Conservation (phyloP, 2,888 invertebrate genomes). For the Ochropleura plecta region DNA sequence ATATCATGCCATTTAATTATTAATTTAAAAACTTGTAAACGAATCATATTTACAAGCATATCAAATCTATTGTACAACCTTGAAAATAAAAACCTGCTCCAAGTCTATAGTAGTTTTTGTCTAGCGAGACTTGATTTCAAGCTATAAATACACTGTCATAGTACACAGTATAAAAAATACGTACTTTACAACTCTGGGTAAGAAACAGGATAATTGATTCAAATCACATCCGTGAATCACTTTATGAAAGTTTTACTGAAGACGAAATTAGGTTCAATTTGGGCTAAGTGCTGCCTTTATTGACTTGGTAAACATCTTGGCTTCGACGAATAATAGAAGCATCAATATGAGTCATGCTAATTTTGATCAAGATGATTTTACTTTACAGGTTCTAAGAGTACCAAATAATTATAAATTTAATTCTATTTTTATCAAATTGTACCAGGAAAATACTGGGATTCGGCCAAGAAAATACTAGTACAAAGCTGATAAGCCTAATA, state of each 20-base stretch:
- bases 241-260: conserved; percentile 16
- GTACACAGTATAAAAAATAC: conserved; percentile 4
- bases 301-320: conserved; percentile 15
- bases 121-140: conserved; percentile 17
- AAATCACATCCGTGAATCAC: conserved; percentile 23
- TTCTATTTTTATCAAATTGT: not conserved
- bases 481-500: not conserved
- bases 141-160: conserved; percentile 12
- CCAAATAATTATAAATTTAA: not conserved
- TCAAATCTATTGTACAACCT: conserved; percentile 35
- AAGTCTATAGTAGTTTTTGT: conserved; percentile 29
- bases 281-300: conserved; percentile 12
- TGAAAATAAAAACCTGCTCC: conserved; percentile 42
- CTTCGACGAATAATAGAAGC: conserved; percentile 23
- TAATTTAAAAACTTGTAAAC: conserved; percentile 9
- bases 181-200: conserved; percentile 8
- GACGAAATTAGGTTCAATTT: conserved; percentile 42
- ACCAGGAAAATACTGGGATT: not conserved
- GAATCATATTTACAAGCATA: conserved; percentile 13
- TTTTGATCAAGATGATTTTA: not conserved
- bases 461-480: not conserved
- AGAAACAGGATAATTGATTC: conserved; percentile 34
- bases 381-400: not conserved
- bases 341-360: conserved; percentile 10
- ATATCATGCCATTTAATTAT: not conserved